Base-by-base conservation (phyloP, 2,797 vertebrate species). In the Leucoraja ocellata region DNA sequence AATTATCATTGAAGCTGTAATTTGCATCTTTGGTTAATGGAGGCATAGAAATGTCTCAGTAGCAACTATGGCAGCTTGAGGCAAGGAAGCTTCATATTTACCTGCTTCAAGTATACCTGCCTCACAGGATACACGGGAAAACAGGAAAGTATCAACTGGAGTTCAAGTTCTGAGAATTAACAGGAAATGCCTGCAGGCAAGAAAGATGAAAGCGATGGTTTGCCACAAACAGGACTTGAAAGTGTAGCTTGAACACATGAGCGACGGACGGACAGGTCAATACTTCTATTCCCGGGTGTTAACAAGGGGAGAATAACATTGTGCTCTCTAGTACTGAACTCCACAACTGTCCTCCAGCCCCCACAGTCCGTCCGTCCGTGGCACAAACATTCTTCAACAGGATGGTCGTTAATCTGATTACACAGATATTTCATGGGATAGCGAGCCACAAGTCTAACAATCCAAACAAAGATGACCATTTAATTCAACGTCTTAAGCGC, bases 171-270 rank as follows among this genome's bases (percentile, higher is more conserved):
- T 92, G 68, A 74, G 74, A 92, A 92, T 92, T 58, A 74, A 92
- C 71, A 92, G 90, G 90, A 92, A 92, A 74, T 91, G 76, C 71
- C 90, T 74, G 39, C 36, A 92, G 90, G 90, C 90, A 92, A 76
- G 39, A 76, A 71, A 92, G 90, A 92, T 92, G 76, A 92, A 92
- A 74, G 90, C 16, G 71, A 92, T 74, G 25, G 39, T 76, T n/a
- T 71, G 74, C 74, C 73, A 91, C 90, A 92, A 76, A 92, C 39
- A 92, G 25, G 39, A 92, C 39, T 92, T 92, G 54, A 92, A 74
- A 14, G 46, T 76, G 76, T 58, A 74, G 90, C 71, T 54, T 92
- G 90, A 76, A 73, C 74, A 92, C 71, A 92, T 92, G 90, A 92
- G 32, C 74, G 90, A 74, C 39, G 28, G 32, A 32, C 32, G 32